phyloP scores from a whole-genome alignment of 1,140 invertebrate genomes.

The Charaxes varanes region DNA sequence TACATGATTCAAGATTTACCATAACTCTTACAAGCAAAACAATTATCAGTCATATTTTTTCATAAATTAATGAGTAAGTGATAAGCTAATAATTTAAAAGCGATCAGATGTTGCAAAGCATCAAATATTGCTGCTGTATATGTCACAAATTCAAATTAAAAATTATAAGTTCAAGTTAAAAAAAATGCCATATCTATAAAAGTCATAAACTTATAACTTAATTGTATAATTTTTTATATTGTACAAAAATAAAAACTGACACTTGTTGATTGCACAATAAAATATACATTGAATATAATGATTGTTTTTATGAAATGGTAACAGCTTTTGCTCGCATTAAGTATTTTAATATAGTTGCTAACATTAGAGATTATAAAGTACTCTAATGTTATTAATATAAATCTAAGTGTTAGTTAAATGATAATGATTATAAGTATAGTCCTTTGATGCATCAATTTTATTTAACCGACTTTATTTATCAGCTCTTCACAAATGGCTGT shows the following conservation, averaged over 20 bases:
- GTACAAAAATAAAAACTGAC: conserved; percentile 45
- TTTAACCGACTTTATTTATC: conserved; percentile 76
- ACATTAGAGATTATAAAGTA: conserved; percentile 16
- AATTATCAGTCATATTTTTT: conserved; percentile 2
- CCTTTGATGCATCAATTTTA: conserved; percentile 3
- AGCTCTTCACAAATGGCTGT: conserved; percentile 88
- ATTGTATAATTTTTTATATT: conserved; percentile 22
- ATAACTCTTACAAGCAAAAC: conserved; percentile 6
- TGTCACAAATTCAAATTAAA: too few relatives aligned
- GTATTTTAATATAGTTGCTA: conserved; percentile 15
- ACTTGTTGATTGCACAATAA: conserved; percentile 49
- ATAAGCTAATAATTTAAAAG: too few relatives aligned
- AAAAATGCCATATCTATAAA: conserved; percentile 27
- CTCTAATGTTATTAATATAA: conserved; percentile 19
- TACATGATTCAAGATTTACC: neutral
- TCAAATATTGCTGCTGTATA: conserved; percentile 6
- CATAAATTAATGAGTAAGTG: conserved; percentile 10
- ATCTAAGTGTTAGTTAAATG: conserved; percentile 46
- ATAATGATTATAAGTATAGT: conserved; percentile 35
- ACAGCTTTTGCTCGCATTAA: conserved; percentile 36
- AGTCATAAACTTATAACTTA: conserved; percentile 42
- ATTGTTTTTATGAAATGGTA: conserved; percentile 34
- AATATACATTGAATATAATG: conserved; percentile 37
- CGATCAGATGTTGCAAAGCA: conserved; percentile 10
- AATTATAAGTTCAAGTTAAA: too few relatives aligned